Conservation (phyloP, 2,797 vertebrate species). For the Pseudotriccus pelzelni region DNA sequence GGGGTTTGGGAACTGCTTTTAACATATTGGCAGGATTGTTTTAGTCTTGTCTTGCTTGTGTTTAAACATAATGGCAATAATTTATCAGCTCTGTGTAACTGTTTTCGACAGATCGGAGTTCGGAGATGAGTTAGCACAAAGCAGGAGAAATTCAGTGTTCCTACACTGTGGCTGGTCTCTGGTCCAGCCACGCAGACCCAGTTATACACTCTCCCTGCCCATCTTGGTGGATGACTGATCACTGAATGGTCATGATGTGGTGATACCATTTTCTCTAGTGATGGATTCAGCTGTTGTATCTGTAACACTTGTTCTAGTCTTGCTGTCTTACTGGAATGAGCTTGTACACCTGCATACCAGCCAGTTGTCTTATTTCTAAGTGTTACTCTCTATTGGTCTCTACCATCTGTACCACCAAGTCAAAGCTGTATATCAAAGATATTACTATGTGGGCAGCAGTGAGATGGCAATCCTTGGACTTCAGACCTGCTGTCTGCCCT, state of each 20-base stretch:
- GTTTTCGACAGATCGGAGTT: slow-evolving; percentile 53
- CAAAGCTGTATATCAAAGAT: slow-evolving; percentile 65
- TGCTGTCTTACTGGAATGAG: slow-evolving; percentile 73
- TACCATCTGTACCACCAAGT: slow-evolving; percentile 44
- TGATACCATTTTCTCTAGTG: slow-evolving; percentile 52
- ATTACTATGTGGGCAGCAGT: slow-evolving; percentile 35
- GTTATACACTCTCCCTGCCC: background rate
- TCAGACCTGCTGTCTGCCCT: slow-evolving; percentile 67
- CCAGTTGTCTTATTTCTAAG: slow-evolving; percentile 35
- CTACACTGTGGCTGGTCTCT: background rate
- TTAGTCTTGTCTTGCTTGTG: slow-evolving; percentile 74
- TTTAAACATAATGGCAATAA: slow-evolving; percentile 82
- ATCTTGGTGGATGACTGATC: background rate
- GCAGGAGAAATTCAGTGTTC: slow-evolving; percentile 25
- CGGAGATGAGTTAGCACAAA: slow-evolving; percentile 35
- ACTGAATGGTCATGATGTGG: slow-evolving; percentile 8
- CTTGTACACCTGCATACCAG: slow-evolving; percentile 76
- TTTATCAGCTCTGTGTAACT: slow-evolving; percentile 69
- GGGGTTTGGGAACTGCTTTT: slow-evolving; percentile 58
- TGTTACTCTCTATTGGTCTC: slow-evolving; percentile 65
- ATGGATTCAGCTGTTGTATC: slow-evolving; percentile 64
- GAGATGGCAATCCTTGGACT: slow-evolving; percentile 54
- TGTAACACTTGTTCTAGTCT: slow-evolving; percentile 71
- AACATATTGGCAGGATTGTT: slow-evolving; percentile 50
- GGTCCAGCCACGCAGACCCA: slow-evolving; percentile 13